Evolutionary conservation across 2,797 vertebrate species (phyloP).

Genomic region (Phrynocephalus guinanensis): DNA sequence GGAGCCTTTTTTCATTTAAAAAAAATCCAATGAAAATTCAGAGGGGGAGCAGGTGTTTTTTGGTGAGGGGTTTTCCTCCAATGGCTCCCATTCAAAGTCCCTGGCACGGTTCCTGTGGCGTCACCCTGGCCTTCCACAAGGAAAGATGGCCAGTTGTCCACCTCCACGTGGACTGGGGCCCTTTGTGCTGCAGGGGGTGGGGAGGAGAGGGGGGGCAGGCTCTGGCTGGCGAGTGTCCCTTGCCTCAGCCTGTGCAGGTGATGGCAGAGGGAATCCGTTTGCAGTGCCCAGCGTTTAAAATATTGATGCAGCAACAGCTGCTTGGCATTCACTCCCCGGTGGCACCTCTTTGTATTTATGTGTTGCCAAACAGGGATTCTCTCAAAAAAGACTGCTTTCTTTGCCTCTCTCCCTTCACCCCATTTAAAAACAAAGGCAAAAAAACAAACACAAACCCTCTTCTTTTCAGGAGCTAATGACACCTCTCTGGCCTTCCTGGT

Average conservation of each 20-base stretch:
- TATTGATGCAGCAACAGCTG: not conserved
- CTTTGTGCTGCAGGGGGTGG: too few relatives aligned
- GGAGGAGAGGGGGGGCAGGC: too few relatives aligned
- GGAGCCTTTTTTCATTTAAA: too few relatives aligned
- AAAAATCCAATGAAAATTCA: too few relatives aligned
- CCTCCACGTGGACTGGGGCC: too few relatives aligned
- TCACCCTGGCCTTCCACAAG: not conserved
- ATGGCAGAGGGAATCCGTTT: not conserved
- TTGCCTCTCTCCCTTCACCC: not conserved
- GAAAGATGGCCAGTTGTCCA: too few relatives aligned
- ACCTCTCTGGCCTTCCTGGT: not conserved
- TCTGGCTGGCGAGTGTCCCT: fast-evolving
- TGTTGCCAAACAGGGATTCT: not conserved
- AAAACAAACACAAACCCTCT: too few relatives aligned
- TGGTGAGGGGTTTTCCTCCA: too few relatives aligned
- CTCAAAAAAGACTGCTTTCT: not conserved
- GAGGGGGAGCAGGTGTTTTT: too few relatives aligned
- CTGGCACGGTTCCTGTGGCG: too few relatives aligned
- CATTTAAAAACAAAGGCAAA: too few relatives aligned
- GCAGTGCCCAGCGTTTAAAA: not conserved
- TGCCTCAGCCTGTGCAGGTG: fast-evolving
- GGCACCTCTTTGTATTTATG: not conserved
- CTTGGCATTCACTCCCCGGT: not conserved
- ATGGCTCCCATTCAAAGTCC: too few relatives aligned
- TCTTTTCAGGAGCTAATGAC: slow-evolving; percentile 6